These are phyloP conservation scores for Pelmatolapia mariae DNA, from an alignment of 2,113 vertebrate species.

Conservation along the genomic window DNA sequence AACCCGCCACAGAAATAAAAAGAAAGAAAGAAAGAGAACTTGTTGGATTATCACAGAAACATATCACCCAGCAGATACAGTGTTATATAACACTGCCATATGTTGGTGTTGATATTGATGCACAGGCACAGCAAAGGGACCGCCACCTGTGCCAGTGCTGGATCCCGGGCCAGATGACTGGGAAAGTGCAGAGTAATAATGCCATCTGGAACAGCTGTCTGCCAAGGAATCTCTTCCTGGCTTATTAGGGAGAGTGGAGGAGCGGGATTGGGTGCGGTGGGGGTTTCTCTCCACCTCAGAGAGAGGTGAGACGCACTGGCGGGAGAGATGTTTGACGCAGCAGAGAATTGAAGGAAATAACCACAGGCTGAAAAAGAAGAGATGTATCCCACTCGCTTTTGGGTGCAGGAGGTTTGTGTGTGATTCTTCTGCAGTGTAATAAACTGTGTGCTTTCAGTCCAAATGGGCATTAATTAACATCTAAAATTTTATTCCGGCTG, in stretches of 20 bases:
- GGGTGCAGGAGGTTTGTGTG: background rate
- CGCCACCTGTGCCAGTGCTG: slow-evolving; percentile 21
- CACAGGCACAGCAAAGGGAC: background rate
- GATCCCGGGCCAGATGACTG: slow-evolving; percentile 31
- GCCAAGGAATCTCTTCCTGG: slow-evolving; percentile 40
- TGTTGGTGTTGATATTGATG: slow-evolving; percentile 35
- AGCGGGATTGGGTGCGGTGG: background rate
- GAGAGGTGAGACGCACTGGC: slow-evolving; percentile 10
- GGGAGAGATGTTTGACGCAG: background rate
- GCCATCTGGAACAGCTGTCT: slow-evolving; percentile 62
- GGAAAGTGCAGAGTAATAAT: slow-evolving; percentile 27
- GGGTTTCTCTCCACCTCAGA: slow-evolving; percentile 13
- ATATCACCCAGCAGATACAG: background rate
- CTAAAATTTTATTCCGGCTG: background rate
- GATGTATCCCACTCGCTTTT: background rate
- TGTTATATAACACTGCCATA: slow-evolving; percentile 45
- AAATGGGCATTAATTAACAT: background rate
- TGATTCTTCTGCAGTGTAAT: background rate
- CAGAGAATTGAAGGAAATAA: slow-evolving; percentile 10
- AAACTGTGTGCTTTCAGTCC: background rate
- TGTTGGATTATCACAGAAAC: background rate
- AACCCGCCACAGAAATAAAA: background rate
- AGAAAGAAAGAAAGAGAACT: background rate
- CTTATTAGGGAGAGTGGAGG: slow-evolving; percentile 42
- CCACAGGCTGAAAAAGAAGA: background rate